Base-by-base conservation (phyloP, 2,113 vertebrate genomes). In the Motacilla alba region DNA sequence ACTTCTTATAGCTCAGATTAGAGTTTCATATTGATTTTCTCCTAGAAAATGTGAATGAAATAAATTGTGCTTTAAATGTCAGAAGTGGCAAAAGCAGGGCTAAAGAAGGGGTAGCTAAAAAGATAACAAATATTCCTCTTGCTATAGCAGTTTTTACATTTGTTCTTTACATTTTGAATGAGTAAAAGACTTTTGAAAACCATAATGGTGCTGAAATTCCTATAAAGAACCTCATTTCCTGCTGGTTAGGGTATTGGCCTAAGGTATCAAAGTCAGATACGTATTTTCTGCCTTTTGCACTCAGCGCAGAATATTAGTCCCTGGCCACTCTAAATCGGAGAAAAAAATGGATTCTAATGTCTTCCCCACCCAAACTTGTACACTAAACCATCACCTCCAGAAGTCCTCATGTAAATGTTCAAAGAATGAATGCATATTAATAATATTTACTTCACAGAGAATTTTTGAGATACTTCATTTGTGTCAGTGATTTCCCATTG, bases 21-120 rank as follows among this genome's bases (percentile, higher is more conserved):
- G 80, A 93, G 60, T 79, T 89, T 87, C 46, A 30, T 96, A 92
- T 96, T 94, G 95, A 97, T 96, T 96, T 94, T 95, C 49, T 84
- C 23, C 37, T 46, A 46, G 41, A 90, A 90, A 87, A 89, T 49
- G 69, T 94, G 86, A 76, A 90, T 83, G 27, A 92, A 95, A 96
- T 92, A 90, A 69, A 87, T 68, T 84, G 53, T 68, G 23, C 37
- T 94, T 84, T 87, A 62, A 92, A 82, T 49, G 21, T 52, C 66
- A 53, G 79, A 97, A 81, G 60, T 76, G 37, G 94, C 72, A 90
- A 95, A 90, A 19, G 19, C 39, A 24, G 11, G 3, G 31, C 28
- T 87, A 75, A 87, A 85, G 59, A 88, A 93, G 37, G n/a, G 66
- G 70, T 37, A 87, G 52, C 30, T 64, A 50, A 88, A 86, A 39